These are phyloP conservation scores for Ylistrum balloti DNA, from an alignment of 1,140 invertebrate species.

Conservation along the genomic window DNA sequence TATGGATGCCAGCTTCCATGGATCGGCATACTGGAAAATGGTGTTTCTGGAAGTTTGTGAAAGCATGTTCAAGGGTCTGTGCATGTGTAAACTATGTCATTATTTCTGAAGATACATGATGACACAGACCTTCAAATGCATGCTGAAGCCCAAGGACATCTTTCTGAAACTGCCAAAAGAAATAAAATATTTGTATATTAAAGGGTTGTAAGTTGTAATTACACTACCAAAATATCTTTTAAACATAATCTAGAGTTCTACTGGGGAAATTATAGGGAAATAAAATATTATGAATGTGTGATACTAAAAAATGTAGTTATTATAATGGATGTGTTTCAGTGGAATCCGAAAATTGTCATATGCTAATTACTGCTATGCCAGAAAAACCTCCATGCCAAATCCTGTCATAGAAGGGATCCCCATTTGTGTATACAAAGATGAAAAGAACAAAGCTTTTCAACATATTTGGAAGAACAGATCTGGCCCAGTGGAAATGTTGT, in stretches of 20 bases:
- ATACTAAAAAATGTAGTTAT: neutral
- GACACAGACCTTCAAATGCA: neutral
- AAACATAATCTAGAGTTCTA: neutral
- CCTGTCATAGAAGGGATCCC: neutral
- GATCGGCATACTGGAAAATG: neutral
- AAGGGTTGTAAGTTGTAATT: neutral
- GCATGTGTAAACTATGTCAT: too few species aligned
- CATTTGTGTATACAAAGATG: neutral
- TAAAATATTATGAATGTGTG: neutral
- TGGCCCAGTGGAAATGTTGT: neutral
- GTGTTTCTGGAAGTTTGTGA: too few species aligned
- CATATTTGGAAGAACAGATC: neutral
- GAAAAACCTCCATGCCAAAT: neutral
- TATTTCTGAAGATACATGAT: too few species aligned
- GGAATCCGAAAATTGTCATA: neutral
- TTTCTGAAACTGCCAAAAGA: neutral
- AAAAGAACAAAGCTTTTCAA: neutral
- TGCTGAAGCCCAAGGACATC: neutral
- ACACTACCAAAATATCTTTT: neutral
- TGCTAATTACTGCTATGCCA: neutral
- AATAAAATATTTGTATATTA: neutral
- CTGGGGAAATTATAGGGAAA: neutral
- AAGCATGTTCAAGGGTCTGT: too few species aligned
- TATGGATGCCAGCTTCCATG: neutral
- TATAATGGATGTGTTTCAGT: neutral